Percentiles rank a stretch among this genome's conserved stretches.
These are phyloP conservation scores for Drosophila gaucha DNA, from an alignment of 2,888 invertebrate species.

Conservation along the genomic window DNA sequence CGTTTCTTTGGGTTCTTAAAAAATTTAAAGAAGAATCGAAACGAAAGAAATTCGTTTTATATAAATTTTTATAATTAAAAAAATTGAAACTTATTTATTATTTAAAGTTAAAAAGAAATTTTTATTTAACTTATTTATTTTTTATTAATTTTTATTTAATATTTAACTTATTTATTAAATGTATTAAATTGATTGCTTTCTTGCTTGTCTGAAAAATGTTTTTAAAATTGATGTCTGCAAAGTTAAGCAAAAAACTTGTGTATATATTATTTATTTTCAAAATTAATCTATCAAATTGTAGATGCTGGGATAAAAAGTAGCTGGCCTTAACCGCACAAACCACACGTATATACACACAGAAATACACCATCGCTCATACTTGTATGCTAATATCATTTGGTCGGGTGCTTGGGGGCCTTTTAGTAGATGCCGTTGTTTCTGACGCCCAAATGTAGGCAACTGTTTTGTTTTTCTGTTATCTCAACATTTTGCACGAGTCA, in stretches of 20 bases:
- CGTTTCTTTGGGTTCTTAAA: too few relatives aligned
- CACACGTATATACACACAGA: not conserved
- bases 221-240: not conserved
- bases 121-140: too few relatives aligned
- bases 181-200: too few relatives aligned
- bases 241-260: not conserved
- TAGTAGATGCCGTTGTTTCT: constrained; percentile 24
- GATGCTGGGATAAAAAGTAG: constrained; percentile 1
- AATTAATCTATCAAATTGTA: constrained; percentile 1
- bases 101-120: too few relatives aligned
- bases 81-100: too few relatives aligned
- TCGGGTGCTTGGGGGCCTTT: constrained; percentile 35
- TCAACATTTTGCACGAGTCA: constrained; percentile 55
- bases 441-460: constrained; percentile 71
- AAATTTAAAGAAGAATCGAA: too few relatives aligned
- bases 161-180: too few relatives aligned
- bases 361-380: constrained; percentile 5
- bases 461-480: constrained; percentile 41
- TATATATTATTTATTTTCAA: not conserved
- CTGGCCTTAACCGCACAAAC: not conserved
- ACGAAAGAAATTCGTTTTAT: too few relatives aligned
- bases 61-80: too few relatives aligned
- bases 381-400: constrained; percentile 49
- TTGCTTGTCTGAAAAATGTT: not conserved
- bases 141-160: too few relatives aligned